Conservation (phyloP, 2,113 vertebrate genomes). For the Podarcis muralis region DNA sequence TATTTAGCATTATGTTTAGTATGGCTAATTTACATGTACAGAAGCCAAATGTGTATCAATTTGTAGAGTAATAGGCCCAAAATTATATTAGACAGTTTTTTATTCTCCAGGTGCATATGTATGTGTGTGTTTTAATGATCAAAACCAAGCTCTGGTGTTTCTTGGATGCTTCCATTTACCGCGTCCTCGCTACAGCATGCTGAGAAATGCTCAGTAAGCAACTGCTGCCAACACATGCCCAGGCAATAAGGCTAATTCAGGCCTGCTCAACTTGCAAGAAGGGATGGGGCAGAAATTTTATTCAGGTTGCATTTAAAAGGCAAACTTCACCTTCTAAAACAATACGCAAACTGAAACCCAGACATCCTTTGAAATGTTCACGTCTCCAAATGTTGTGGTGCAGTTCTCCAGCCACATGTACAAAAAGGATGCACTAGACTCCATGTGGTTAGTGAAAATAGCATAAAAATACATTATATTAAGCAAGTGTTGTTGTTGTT, state of each 20-base stretch:
- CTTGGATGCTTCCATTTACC: not conserved
- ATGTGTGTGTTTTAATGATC: not conserved
- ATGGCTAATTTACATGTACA: slow-evolving; percentile 39
- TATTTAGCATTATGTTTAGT: slow-evolving; percentile 29
- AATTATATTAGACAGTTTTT: slow-evolving; percentile 8
- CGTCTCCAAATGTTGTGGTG: too few relatives aligned
- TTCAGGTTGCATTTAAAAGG: too few relatives aligned
- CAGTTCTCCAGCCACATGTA: too few relatives aligned
- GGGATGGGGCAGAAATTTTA: not conserved
- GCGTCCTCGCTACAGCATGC: not conserved
- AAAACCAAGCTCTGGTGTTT: not conserved
- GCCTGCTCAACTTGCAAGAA: not conserved
- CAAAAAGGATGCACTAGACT: too few relatives aligned
- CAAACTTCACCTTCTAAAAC: too few relatives aligned
- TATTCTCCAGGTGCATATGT: not conserved
- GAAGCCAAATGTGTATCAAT: slow-evolving; percentile 38
- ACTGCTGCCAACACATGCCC: not conserved
- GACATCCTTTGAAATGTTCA: too few relatives aligned
- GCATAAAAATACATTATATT: not conserved
- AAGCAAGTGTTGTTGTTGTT: too few relatives aligned
- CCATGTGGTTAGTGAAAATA: not conserved
- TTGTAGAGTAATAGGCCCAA: slow-evolving; percentile 1
- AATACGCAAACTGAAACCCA: too few relatives aligned
- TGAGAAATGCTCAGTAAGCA: not conserved
- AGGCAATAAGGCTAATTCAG: not conserved